Evolutionary conservation across 2,113 vertebrate species (phyloP), one percentile per base, ranked within the genome.

Genomic region (Silurus meridionalis): DNA sequence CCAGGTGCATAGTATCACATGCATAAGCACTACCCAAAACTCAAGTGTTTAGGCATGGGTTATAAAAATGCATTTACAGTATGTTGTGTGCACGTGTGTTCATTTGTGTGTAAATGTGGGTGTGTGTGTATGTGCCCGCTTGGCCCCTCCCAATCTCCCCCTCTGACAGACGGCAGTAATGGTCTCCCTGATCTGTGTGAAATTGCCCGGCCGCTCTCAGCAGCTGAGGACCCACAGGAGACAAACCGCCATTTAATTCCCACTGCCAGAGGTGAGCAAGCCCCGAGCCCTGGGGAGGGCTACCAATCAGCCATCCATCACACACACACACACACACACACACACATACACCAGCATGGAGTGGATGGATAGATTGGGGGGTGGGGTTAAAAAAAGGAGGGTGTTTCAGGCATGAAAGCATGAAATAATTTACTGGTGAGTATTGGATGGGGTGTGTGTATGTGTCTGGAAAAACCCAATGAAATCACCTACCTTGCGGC

Each of bases 241-340:
- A 95, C 95, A 95, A 95, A 95, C 93, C 90, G 94, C 94, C 95
- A 95, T 95, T 95, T 95, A 95, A 95, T 95, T 95, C 94, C 93
- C 93, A 94, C 92, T 92, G 91, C 93, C 83, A 94, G 94, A 94
- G 94, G 94, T 95, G 94, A 95, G 93, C 92, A 94, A 92, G 93
- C 93, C 93, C 92, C 92, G 92, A 92, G 93, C 94, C 95, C 94
- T 92, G 85, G 92, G 94, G 94, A 95, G 92, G 92, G 93, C 93
- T 92, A 94, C 94, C 95, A 95, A 95, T 95, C 95, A 95, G 92
- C 93, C 95, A 95, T 95, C 94, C 93, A 95, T 95, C 95, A 95
- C 93, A 92, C 93, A 94, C 93, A 94, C 94, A 80, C 85, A 82
- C 77, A 48, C 64, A 19, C 14, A 66, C 84, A 83, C 87, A 64